Evolutionary conservation across 2,797 vertebrate species (phyloP).

Genomic region (Coranthus polyacanthus): DNA sequence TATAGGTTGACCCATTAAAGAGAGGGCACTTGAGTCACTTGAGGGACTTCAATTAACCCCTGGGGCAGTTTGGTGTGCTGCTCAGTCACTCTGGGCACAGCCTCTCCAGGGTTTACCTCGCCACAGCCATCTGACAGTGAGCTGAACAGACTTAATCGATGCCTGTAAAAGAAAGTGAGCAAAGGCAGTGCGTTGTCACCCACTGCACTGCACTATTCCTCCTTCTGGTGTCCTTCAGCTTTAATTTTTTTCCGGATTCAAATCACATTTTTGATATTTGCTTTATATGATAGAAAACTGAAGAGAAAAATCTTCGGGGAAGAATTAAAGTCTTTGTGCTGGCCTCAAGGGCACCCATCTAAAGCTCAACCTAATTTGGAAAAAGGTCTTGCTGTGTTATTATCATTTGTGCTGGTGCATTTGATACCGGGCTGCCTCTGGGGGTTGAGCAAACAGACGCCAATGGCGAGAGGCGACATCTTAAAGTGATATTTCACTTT

Average conservation of each 20-base stretch:
- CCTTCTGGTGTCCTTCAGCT: conserved; percentile 82
- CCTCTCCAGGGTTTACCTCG: conserved; percentile 58
- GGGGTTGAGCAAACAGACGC: conserved; percentile 77
- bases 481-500: conserved; percentile 77
- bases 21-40: conserved; percentile 79
- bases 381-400: conserved; percentile 86
- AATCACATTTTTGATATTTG: conserved; percentile 92
- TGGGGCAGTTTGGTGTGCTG: conserved; percentile 74
- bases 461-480: conserved; percentile 62
- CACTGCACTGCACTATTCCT: conserved; percentile 47
- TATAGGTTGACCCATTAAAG: conserved; percentile 81
- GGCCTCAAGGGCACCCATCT: conserved; percentile 74
- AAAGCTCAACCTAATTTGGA: conserved; percentile 82
- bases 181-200: conserved; percentile 45
- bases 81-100: conserved; percentile 59
- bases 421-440: conserved; percentile 76
- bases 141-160: conserved; percentile 71
- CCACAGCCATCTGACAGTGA: conserved; percentile 55
- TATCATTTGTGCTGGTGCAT: conserved; percentile 86
- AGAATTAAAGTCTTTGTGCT: conserved; percentile 65
- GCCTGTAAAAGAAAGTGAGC: conserved; percentile 70
- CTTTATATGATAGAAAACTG: conserved; percentile 87
- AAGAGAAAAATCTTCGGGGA: conserved; percentile 79
- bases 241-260: conserved; percentile 85
- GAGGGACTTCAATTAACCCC: conserved; percentile 85